Conservation (phyloP, 2,113 vertebrate genomes). For the Rhinoderma darwinii region DNA sequence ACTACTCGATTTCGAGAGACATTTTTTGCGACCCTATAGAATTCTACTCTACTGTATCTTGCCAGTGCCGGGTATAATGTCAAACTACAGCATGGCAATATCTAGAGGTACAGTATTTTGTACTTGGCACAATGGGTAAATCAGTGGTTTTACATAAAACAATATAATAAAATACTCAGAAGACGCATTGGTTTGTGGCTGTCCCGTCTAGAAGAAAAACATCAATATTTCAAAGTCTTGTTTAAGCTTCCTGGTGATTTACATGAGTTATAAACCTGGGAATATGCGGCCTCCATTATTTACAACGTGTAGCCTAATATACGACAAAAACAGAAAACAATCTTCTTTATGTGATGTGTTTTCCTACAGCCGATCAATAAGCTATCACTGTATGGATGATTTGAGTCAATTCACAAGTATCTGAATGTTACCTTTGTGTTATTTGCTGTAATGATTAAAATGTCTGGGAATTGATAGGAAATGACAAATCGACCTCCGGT, state of each 20-base stretch:
- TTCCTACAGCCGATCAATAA: slow-evolving; percentile 22
- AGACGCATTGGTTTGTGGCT: background rate
- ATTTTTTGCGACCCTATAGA: too few species aligned
- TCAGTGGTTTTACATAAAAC: background rate
- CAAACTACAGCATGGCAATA: background rate
- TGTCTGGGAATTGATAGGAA: background rate
- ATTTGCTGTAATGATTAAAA: slow-evolving; percentile 41
- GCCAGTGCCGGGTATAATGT: too few species aligned
- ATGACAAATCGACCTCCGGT: background rate
- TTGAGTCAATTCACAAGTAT: slow-evolving; percentile 37
- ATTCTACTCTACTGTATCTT: too few species aligned
- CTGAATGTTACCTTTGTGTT: slow-evolving; percentile 2
- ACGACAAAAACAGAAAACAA: background rate
- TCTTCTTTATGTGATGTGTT: slow-evolving; percentile 6
- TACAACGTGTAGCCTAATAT: background rate
- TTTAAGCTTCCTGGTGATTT: slow-evolving; percentile 2
- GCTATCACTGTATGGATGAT: slow-evolving; percentile 43
- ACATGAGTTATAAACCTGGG: background rate
- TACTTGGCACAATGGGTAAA: background rate
- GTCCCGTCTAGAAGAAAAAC: background rate
- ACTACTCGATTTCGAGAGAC: too few species aligned
- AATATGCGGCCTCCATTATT: background rate
- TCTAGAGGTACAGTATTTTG: background rate
- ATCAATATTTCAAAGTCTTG: slow-evolving; percentile 4
- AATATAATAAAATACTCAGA: background rate